Evolutionary conservation across 2,797 vertebrate genomes (phyloP).

Genomic region (Coranthus polyacanthus): DNA sequence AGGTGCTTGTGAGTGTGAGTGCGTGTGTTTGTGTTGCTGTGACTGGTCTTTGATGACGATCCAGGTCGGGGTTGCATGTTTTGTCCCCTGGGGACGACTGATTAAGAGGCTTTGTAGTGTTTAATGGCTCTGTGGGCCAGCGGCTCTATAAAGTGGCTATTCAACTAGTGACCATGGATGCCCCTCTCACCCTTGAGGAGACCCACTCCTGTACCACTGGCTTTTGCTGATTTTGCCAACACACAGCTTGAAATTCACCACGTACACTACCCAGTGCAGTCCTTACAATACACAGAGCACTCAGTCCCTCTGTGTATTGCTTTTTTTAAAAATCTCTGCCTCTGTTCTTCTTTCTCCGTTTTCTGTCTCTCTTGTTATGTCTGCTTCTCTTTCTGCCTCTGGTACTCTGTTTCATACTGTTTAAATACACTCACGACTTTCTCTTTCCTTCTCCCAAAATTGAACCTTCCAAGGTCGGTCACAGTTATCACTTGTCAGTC

Average conservation of each 20-base stretch:
- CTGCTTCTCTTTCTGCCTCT: slow-evolving; percentile 13
- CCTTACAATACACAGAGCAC: slow-evolving; percentile 21
- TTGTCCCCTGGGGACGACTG: slow-evolving; percentile 57
- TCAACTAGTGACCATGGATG: slow-evolving; percentile 30
- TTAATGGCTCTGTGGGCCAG: slow-evolving; percentile 62
- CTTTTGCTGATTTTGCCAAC: slow-evolving; percentile 9
- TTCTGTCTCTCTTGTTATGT: slow-evolving; percentile 8
- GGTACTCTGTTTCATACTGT: slow-evolving; percentile 4
- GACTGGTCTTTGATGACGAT: slow-evolving; percentile 24
- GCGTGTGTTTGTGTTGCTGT: slow-evolving; percentile 10
- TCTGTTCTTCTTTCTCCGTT: slow-evolving; percentile 2
- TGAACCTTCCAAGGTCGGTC: slow-evolving; percentile 65
- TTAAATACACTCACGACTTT: slow-evolving; percentile 5
- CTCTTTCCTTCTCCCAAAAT: slow-evolving; percentile 43
- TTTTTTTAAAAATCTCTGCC: slow-evolving; percentile 19
- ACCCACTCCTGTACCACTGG: slow-evolving; percentile 21
- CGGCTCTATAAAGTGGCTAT: slow-evolving; percentile 26
- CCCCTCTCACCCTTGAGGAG: slow-evolving; percentile 24
- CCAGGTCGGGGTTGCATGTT: slow-evolving; percentile 61
- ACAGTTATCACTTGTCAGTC: slow-evolving; percentile 65
- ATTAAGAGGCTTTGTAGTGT: slow-evolving; percentile 75
- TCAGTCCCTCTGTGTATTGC: slow-evolving; percentile 21
- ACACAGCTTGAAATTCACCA: slow-evolving; percentile 36
- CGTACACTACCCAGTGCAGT: slow-evolving; percentile 13
- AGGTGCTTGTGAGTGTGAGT: neutral